Percentiles rank a stretch among this genome's conserved stretches.
phyloP scores from a whole-genome alignment of 2,888 invertebrate genomes.

The Aplocera efformata region DNA sequence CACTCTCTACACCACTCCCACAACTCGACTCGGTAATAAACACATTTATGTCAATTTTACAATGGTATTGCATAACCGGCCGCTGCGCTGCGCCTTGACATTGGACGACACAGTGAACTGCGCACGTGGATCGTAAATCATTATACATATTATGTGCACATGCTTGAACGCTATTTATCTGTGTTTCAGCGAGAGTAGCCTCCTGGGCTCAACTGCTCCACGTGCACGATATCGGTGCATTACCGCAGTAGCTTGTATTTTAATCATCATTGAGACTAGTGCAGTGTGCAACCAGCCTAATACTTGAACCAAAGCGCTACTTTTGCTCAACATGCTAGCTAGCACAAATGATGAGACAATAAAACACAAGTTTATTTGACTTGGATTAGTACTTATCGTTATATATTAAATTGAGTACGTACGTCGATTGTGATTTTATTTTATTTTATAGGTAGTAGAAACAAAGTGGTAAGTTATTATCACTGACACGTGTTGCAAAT shows the following conservation, averaged over 20 bases:
- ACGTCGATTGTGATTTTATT: background rate
- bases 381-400: too few species aligned
- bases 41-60: slow-evolving; percentile 69
- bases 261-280: background rate
- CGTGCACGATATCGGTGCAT: slow-evolving; percentile 7
- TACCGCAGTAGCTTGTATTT: slow-evolving; percentile 4
- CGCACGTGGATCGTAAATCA: slow-evolving; percentile 73
- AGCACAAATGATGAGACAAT: too few species aligned
- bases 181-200: slow-evolving; percentile 18
- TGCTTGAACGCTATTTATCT: slow-evolving; percentile 30
- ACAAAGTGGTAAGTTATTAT: slow-evolving; percentile 13
- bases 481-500: slow-evolving; percentile 37
- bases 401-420: too few species aligned
- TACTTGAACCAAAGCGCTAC: background rate
- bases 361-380: background rate
- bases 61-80: slow-evolving; percentile 65
- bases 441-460: slow-evolving; percentile 12
- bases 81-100: slow-evolving; percentile 67
- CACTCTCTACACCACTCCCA: too few species aligned
- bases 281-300: slow-evolving; percentile 1
- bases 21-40: slow-evolving; percentile 51
- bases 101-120: slow-evolving; percentile 68
- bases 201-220: slow-evolving; percentile 3
- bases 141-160: slow-evolving; percentile 43
- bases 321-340: too few species aligned